phyloP scores from a whole-genome alignment of 2,797 vertebrate species.

The Hylomyscus alleni region DNA sequence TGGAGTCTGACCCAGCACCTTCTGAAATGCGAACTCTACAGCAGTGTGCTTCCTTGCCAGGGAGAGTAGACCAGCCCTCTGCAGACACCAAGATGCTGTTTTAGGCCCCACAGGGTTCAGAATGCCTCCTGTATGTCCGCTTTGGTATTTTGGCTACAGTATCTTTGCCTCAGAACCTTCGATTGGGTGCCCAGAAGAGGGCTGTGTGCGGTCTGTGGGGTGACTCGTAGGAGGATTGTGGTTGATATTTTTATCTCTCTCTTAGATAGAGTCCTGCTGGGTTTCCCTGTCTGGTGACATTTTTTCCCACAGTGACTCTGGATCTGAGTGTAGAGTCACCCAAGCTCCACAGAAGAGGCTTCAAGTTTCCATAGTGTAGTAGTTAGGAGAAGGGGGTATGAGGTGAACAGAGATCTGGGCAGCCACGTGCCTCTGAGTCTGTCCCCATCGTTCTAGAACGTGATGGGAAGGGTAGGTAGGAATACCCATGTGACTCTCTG shows the following conservation, averaged over 20 bases:
- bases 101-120: accelerated
- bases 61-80: background rate
- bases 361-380: background rate
- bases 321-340: background rate
- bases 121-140: accelerated
- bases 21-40: background rate
- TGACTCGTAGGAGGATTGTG: background rate
- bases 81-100: background rate
- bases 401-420: background rate
- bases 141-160: background rate
- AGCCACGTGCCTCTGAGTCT: background rate
- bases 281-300: background rate
- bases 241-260: background rate
- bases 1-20: background rate
- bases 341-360: accelerated
- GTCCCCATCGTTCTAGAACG: accelerated
- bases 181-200: no score
- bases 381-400: no score
- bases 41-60: background rate
- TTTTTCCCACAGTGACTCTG: background rate
- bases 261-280: background rate
- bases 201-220: accelerated
- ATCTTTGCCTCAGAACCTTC: background rate
- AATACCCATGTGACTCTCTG: background rate
- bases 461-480: accelerated